Base-by-base conservation (phyloP, 2,113 vertebrate genomes). In the Vicugna pacos region DNA sequence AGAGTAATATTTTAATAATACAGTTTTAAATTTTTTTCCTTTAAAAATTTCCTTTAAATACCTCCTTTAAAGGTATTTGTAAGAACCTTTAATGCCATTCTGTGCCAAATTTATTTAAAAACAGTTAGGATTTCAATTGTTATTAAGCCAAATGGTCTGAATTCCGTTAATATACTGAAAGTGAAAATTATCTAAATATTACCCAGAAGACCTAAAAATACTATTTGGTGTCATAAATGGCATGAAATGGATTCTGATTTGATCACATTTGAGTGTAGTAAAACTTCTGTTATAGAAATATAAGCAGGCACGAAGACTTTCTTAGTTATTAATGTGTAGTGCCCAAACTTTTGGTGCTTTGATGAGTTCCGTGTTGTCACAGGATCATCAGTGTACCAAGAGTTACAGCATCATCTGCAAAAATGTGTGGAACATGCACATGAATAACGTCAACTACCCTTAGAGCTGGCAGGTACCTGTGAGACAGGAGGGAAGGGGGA, bases 161-260 rank as follows among this genome's bases (percentile, higher is more conserved):
- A 32, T 58, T 95, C 46, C 85, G 77, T 88, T 94, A 89, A 56
- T 35, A 69, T 58, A 87, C 3, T 56, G 28, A 87, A 92, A 77
- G 75, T 38, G 10, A 93, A 93, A 90, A 70, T 72, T 90, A 92
- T 32, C 75, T 80, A 94, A 90, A 54, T 79, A 70, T 32, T 67
- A 90, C 14, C 82, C 20, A 58, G 54, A 64, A 80, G n/a, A 77
- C 30, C 10, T 65, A 62, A 80, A 89, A 65, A 15, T 28, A 96
- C 32, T 86, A 65, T 64, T 22, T 89, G 22, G 12, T 35, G 42
- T 94, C 32, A 50, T 93, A 93, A 80, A 16, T 65, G 58, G 6
- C 24, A 97, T 69, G 14, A 96, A 15, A 75, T 22, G 38, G 5
- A 93, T 93, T 95, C 77, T 48, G 38, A 82, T 52, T 77, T 77